Evolutionary conservation across 2,888 invertebrate genomes (phyloP).

Genomic region (Epiblema foenella): DNA sequence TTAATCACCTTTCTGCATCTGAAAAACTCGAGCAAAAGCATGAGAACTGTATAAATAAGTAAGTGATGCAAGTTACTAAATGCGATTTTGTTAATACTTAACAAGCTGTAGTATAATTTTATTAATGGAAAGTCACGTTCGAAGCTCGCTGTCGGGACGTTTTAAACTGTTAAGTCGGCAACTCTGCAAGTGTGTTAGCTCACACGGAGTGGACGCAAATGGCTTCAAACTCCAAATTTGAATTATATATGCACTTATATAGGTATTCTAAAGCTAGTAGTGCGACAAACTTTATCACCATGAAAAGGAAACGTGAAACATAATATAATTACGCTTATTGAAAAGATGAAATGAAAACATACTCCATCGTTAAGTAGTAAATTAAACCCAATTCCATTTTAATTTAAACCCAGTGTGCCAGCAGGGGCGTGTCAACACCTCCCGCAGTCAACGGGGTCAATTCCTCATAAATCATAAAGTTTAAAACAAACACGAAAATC

Average conservation of each 20-base stretch:
- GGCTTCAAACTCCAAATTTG: constrained; percentile 48
- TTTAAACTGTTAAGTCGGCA: constrained; percentile 65
- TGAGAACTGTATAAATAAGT: background rate
- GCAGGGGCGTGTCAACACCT: constrained; percentile 52
- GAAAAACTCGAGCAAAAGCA: constrained; percentile 6
- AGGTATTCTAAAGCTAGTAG: constrained; percentile 29
- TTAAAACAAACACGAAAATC: constrained; percentile 71
- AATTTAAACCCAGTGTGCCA: constrained; percentile 38
- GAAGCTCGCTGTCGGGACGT: constrained; percentile 67
- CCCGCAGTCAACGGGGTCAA: constrained; percentile 60
- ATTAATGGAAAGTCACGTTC: constrained; percentile 67
- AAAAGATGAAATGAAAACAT: constrained; percentile 19
- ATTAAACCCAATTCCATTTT: constrained; percentile 38
- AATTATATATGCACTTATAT: too few relatives aligned
- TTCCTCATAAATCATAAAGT: constrained; percentile 81
- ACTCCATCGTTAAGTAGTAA: constrained; percentile 35
- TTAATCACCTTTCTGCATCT: constrained; percentile 12
- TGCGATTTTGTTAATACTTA: constrained; percentile 5
- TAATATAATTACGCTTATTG: background rate
- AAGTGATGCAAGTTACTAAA: constrained; percentile 10
- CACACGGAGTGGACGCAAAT: constrained; percentile 53
- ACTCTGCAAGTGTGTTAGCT: constrained; percentile 72
- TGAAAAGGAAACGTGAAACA: constrained; percentile 7
- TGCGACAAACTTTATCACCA: constrained; percentile 7
- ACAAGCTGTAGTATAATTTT: constrained; percentile 49